Conservation (phyloP, 2,888 invertebrate genomes). For the Dugesia japonica region DNA sequence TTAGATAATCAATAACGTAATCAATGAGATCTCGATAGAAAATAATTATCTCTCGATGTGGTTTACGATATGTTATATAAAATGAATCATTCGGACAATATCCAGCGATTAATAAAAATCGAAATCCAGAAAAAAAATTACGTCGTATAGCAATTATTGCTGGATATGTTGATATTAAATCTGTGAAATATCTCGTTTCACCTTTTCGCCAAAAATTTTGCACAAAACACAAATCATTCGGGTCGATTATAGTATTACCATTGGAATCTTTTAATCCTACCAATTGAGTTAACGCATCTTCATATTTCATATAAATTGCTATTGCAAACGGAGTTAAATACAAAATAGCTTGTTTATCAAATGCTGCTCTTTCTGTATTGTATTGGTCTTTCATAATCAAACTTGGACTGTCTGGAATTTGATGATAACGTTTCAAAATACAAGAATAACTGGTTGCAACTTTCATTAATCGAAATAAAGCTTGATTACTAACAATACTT, state of each 20-base stretch:
- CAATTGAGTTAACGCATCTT: neutral
- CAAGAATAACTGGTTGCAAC: neutral
- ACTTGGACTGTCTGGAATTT: neutral
- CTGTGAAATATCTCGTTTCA: neutral
- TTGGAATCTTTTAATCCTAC: neutral
- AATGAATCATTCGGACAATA: conserved; percentile 3
- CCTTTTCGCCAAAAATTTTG: conserved; percentile 2
- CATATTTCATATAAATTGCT: neutral
- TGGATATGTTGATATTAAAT: neutral
- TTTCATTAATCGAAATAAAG: neutral
- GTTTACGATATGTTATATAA: neutral
- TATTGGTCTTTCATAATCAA: neutral
- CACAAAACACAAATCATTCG: neutral
- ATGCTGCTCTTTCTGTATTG: neutral
- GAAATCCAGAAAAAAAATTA: neutral
- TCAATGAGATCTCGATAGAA: neutral
- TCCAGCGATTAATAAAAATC: neutral
- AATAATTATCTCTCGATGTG: neutral
- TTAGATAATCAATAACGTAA: neutral
- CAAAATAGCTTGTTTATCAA: neutral
- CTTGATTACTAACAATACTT: conserved; percentile 15
- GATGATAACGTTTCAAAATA: neutral
- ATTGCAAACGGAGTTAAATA: neutral
- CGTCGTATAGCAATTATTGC: neutral
- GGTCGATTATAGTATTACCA: neutral